Conservation (phyloP, 2,888 invertebrate genomes). For the Ashinkailepas kermadecensis region DNA sequence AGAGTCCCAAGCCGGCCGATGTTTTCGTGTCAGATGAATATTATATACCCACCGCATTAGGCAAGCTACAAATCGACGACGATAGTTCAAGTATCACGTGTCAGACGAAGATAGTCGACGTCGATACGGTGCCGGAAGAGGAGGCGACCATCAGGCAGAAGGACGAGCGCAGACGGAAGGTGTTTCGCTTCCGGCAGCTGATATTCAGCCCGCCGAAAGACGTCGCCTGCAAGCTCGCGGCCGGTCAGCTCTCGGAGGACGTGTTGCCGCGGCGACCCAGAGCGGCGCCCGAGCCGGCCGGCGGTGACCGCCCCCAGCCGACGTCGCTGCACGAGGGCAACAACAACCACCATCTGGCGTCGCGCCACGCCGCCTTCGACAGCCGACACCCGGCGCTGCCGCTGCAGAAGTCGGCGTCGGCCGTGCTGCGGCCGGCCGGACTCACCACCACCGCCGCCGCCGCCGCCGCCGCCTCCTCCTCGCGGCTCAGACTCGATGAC, state of each 20-base stretch:
- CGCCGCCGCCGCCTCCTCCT: not conserved
- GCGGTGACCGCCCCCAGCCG: not conserved
- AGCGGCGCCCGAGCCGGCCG: not conserved
- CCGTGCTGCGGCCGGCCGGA: not conserved
- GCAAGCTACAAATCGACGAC: not conserved
- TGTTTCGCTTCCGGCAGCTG: not conserved
- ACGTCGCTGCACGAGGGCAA: not conserved
- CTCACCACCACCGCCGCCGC: not conserved
- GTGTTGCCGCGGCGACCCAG: not conserved
- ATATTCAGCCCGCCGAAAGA: not conserved
- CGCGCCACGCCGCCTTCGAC: not conserved
- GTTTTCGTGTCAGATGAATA: not conserved
- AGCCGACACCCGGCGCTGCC: not conserved
- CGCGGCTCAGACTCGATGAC: not conserved
- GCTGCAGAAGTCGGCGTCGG: constrained; percentile 20
- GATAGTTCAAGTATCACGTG: not conserved
- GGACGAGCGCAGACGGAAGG: not conserved
- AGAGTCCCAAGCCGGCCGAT: not conserved
- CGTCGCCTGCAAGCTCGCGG: not conserved
- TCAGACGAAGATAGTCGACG: not conserved
- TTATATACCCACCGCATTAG: not conserved
- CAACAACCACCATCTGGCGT: not conserved
- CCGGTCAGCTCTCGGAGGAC: not conserved
- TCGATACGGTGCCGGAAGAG: not conserved
- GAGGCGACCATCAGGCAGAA: not conserved